These are phyloP conservation scores for Chironomus riparius DNA, from an alignment of 2,888 invertebrate species.

Conservation along the genomic window DNA sequence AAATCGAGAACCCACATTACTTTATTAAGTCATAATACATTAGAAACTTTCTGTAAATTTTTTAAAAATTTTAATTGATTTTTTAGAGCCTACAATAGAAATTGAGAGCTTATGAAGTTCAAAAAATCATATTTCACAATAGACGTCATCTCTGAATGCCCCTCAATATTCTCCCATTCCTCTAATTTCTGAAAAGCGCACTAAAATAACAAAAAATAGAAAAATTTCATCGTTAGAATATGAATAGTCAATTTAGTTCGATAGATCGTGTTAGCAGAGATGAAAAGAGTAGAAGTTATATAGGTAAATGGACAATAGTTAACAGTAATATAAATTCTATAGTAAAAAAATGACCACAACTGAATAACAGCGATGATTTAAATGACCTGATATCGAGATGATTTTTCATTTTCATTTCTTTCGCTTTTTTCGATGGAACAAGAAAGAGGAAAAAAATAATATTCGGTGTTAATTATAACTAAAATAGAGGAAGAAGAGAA, in stretches of 20 bases:
- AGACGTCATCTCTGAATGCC: too few relatives aligned
- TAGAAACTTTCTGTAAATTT: too few relatives aligned
- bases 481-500: background rate
- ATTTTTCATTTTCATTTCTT: background rate
- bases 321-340: background rate
- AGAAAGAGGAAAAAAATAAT: too few relatives aligned
- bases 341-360: background rate
- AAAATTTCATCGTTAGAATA: background rate
- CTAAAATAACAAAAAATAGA: too few relatives aligned
- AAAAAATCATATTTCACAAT: too few relatives aligned
- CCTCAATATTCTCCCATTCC: too few relatives aligned
- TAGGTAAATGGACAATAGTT: background rate
- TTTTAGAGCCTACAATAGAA: too few relatives aligned
- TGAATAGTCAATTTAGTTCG: background rate
- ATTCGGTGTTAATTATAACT: slow-evolving; percentile 1
- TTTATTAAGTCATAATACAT: too few relatives aligned
- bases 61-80: too few relatives aligned
- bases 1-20: too few relatives aligned
- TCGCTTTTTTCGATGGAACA: background rate
- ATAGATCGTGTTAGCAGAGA: background rate
- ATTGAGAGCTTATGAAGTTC: too few relatives aligned
- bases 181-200: too few relatives aligned
- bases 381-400: background rate
- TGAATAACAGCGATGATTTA: background rate
- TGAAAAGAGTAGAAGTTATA: background rate